Conservation (phyloP, 2,113 vertebrate genomes). For the Echinops telfairi region DNA sequence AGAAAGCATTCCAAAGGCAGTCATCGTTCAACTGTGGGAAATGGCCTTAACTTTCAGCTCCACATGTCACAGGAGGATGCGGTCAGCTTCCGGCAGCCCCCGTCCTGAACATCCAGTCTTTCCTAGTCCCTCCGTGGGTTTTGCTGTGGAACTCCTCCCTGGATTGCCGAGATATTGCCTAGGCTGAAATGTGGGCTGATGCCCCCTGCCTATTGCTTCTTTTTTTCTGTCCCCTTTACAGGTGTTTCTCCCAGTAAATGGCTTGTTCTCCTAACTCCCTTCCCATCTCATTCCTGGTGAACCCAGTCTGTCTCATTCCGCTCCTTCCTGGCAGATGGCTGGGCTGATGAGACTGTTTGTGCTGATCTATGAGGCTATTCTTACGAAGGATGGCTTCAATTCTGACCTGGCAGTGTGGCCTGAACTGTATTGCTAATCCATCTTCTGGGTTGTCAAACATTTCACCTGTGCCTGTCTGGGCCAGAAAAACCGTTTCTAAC, state of each 20-base stretch:
- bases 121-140: not conserved
- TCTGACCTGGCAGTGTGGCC: slow-evolving; percentile 47
- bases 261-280: not conserved
- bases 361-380: slow-evolving; percentile 41
- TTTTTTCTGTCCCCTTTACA: not conserved
- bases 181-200: not conserved
- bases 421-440: not conserved
- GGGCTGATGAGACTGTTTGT: not conserved
- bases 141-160: not conserved
- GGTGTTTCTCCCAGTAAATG: not conserved
- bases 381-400: slow-evolving; percentile 46
- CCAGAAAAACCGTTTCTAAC: not conserved
- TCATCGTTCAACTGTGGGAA: not conserved
- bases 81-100: not conserved
- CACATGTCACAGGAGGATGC: not conserved
- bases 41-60: not conserved
- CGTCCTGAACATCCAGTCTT: rapidly evolving
- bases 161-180: not conserved
- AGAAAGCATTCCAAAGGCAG: too few species aligned
- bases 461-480: not conserved
- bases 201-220: too few species aligned
- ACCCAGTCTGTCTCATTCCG: not conserved
- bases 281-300: not conserved
- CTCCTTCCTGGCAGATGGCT: not conserved
- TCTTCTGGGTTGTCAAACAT: slow-evolving; percentile 63